These are phyloP conservation scores for Rambutsinella grinnellia DNA, from an alignment of 2,888 invertebrate genomes.

Conservation along the genomic window DNA sequence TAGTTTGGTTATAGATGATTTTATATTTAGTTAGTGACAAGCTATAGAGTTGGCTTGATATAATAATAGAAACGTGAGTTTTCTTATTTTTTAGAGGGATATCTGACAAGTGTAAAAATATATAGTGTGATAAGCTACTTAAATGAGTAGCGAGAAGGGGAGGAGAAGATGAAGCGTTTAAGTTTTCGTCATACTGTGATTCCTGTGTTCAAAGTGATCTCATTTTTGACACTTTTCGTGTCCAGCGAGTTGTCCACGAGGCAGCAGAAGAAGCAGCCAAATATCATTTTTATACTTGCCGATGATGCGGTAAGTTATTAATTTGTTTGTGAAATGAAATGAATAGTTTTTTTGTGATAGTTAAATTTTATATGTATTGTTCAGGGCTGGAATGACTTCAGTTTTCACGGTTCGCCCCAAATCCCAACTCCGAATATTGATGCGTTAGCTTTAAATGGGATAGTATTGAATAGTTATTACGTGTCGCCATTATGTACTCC, in stretches of 20 bases:
- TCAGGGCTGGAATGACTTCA: constrained; percentile 94
- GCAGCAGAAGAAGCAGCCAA: constrained; percentile 69
- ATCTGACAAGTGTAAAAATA: no score
- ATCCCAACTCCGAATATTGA: constrained; percentile 94
- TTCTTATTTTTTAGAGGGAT: no score
- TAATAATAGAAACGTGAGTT: no score
- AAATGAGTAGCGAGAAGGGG: neutral
- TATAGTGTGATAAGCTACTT: no score
- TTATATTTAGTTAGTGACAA: no score
- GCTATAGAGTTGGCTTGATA: no score
- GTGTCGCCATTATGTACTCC: constrained; percentile 92
- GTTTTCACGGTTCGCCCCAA: constrained; percentile 91
- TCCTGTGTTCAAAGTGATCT: constrained; percentile 47
- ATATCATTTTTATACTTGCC: constrained; percentile 83
- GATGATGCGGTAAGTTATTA: constrained; percentile 80
- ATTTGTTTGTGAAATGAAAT: no score
- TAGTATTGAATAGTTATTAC: constrained; percentile 89
- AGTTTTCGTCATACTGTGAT: constrained; percentile 13
- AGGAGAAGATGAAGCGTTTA: constrained; percentile 25
- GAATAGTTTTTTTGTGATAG: no score
- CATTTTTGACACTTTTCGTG: constrained; percentile 27
- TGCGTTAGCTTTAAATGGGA: constrained; percentile 85
- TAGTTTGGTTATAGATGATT: no score
- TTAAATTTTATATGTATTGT: neutral
- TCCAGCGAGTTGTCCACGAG: constrained; percentile 19